phyloP scores from a whole-genome alignment of 2,797 vertebrate genomes.

The Cossypha caffra region DNA sequence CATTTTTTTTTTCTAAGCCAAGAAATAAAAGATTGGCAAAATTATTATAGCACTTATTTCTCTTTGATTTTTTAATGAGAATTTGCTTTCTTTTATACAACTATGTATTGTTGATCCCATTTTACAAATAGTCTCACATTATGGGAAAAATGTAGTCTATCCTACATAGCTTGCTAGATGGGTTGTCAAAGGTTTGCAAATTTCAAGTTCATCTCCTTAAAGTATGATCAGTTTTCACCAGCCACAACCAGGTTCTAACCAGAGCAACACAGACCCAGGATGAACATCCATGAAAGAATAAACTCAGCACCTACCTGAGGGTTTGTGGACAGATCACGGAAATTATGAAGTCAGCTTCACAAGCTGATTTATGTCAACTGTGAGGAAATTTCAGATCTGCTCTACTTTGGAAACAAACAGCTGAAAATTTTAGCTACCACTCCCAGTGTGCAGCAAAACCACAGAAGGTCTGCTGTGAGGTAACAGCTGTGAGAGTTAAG shows the following conservation, averaged over 20 bases:
- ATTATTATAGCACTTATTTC: not conserved
- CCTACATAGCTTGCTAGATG: not conserved
- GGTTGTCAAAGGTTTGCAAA: not conserved
- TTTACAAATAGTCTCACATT: not conserved
- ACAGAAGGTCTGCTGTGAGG: not conserved
- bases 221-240: not conserved
- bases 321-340: not conserved
- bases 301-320: not conserved
- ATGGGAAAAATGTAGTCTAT: not conserved
- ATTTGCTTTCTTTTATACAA: not conserved
- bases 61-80: not conserved
- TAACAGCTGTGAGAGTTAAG: not conserved
- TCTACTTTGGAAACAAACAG: not conserved
- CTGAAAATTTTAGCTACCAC: not conserved
- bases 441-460: not conserved
- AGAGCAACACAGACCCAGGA: not conserved
- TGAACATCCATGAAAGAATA: not conserved
- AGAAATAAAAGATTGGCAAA: not conserved
- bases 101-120: not conserved
- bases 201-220: not conserved
- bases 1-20: not conserved
- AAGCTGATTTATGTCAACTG: not conserved
- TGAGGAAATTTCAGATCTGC: not conserved
- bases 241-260: not conserved
- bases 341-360: not conserved